Evolutionary conservation across 2,797 vertebrate genomes (phyloP).

Genomic region (Ctenopoma multispine): DNA sequence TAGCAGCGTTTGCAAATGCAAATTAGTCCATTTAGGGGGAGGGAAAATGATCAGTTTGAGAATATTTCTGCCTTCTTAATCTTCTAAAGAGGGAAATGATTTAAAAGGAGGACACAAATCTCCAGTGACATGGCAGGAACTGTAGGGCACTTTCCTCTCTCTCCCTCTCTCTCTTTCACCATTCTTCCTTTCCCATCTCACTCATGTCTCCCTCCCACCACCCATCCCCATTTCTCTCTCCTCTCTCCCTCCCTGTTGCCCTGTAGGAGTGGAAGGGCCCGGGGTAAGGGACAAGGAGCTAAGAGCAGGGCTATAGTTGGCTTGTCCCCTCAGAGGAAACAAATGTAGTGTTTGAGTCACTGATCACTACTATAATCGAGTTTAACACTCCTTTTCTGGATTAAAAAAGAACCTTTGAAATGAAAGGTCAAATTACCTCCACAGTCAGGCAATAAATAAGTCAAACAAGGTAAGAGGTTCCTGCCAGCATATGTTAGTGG

Average conservation of each 20-base stretch:
- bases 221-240: conserved; percentile 51
- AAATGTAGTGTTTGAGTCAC: conserved; percentile 87
- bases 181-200: conserved; percentile 61
- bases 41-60: conserved; percentile 82
- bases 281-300: conserved; percentile 57
- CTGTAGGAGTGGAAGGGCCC: conserved; percentile 60
- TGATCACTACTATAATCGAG: conserved; percentile 87
- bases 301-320: conserved; percentile 59
- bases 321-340: conserved; percentile 78
- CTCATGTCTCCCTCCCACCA: conserved; percentile 52
- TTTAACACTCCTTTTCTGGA: conserved; percentile 87
- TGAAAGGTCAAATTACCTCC: conserved; percentile 88
- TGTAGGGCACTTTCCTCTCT: conserved; percentile 71
- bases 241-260: conserved; percentile 48
- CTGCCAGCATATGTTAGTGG: conserved; percentile 85
- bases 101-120: conserved; percentile 87
- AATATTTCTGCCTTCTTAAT: conserved; percentile 87
- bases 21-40: conserved; percentile 75
- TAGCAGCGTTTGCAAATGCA: conserved; percentile 77
- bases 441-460: conserved; percentile 89
- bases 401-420: conserved; percentile 85
- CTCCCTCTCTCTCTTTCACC: conserved; percentile 35
- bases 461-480: conserved; percentile 88
- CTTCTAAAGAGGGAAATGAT: conserved; percentile 88
- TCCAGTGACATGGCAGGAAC: conserved; percentile 83